Base-by-base conservation (phyloP, 2,797 vertebrate genomes). In the Sphenodon punctatus region DNA sequence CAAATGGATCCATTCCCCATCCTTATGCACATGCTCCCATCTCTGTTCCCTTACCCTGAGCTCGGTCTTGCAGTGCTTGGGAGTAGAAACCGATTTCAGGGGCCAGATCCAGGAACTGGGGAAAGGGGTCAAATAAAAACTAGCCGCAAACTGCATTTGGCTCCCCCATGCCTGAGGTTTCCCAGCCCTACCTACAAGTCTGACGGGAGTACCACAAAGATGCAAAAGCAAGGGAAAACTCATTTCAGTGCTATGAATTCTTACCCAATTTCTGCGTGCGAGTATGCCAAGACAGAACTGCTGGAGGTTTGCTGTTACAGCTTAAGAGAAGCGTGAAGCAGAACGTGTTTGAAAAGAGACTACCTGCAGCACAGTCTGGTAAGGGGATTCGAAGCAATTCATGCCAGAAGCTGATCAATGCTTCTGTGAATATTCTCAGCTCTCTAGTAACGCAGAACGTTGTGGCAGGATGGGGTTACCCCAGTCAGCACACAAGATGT, bases 201-300 rank as follows among this genome's bases (percentile, higher is more conserved):
- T 79, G 59, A 38, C 48, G 20, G 65, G 67, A 80, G 69, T 36
- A 19, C 5, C 1, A n/a, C 27, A 17, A 0, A 0, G 15, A 48
- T 75, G n/a, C n/a, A n/a, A n/a, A n/a, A n/a, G n/a, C n/a, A n/a
- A n/a, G n/a, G n/a, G n/a, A n/a, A n/a, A n/a, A n/a, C n/a, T n/a
- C n/a, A n/a, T n/a, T n/a, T 74, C 71, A 70, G 60, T 36, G 78
- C 11, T 27, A 61, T 43, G 49, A 82, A 72, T 69, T 49, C 82
- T 75, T 73, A 64, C 38, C 39, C 1, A 1, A 53, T 10, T 67
- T 39, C 49, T 27, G 25, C 7, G 75, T 75, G 65, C 72, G 70
- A 75, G 58, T 46, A 36, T 10, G 49, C 88, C 80, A 75, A 79
- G 1, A n/a, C 56, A 45, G 15, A 43, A 45, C 41, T 53, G 61